Base-by-base conservation (phyloP, 2,797 vertebrate genomes). In the Holocentrus rufus region DNA sequence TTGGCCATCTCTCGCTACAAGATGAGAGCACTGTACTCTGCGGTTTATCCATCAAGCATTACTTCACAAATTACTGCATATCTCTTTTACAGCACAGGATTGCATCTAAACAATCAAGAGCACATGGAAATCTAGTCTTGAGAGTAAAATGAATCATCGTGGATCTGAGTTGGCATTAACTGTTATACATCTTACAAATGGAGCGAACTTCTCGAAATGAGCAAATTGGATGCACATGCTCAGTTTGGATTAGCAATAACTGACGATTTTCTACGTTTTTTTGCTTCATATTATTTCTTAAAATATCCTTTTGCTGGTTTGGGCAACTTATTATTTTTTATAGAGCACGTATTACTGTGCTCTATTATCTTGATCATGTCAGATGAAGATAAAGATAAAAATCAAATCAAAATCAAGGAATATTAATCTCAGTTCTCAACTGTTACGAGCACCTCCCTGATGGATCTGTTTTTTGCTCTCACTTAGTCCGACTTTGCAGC, bases 41-140 rank as follows among this genome's bases (percentile, higher is more conserved):
- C 17, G 57, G 60, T 80, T 75, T 64, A 79, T 83, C 65, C 60
- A 76, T 87, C 76, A 83, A 71, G 69, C 58, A 47, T 42, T 42
- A 64, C 75, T 54, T 79, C 58, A 69, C 77, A 72, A 83, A 76
- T 69, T 20, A 77, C 80, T 66, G 61, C 57, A 63, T 74, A 18
- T 65, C 55, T 71, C 30, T 77, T 72, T 77, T 70, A 70, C 74
- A 61, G 53, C 64, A 39, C 34, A 47, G 58, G 71, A 72, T 63
- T 54, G 55, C 47, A 39, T 30, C 42, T 53, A 7, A 36, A 46
- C 25, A 58, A 80, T 59, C 9, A 20, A 63, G 22, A 62, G 13
- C 14, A 46, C 15, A 65, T 49, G 20, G 11, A 18, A 22, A 8
- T 2, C n/a, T 34, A 50, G 17, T 47, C 27, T 30, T 61, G 14